These are phyloP conservation scores for Tachystola acroxantha DNA, from an alignment of 2,888 invertebrate genomes.

Conservation along the genomic window DNA sequence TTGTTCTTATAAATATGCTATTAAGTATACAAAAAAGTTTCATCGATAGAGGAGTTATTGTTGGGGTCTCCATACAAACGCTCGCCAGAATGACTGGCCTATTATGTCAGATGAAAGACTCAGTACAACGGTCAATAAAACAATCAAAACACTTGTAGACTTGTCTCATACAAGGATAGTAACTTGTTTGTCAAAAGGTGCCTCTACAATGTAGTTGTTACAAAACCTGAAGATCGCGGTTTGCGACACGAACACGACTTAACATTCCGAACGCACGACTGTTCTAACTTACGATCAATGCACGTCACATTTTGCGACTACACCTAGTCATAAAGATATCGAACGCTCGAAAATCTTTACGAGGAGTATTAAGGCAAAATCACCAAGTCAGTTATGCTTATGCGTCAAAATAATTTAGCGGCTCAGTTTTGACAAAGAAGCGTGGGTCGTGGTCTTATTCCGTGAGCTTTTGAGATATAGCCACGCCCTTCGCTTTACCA, in stretches of 20 bases:
- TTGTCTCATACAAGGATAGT: not conserved
- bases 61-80: too few species aligned
- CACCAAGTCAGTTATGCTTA: conserved; percentile 36
- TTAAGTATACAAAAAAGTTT: too few species aligned
- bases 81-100: too few species aligned
- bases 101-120: not conserved
- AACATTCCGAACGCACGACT: conserved; percentile 16
- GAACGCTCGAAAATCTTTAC: conserved; percentile 1
- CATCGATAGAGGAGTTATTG: too few species aligned
- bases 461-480: conserved; percentile 29
- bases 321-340: not conserved
- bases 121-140: not conserved
- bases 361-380: conserved; percentile 28
- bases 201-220: conserved; percentile 9
- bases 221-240: conserved; percentile 2
- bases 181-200: conserved; percentile 14
- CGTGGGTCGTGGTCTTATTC: conserved; percentile 54
- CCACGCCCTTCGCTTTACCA: conserved; percentile 48
- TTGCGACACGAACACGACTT: conserved; percentile 6
- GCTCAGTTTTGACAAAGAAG: conserved; percentile 40
- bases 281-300: conserved; percentile 22
- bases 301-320: conserved; percentile 16
- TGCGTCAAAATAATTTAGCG: conserved; percentile 55
- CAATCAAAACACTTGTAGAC: conserved; percentile 5
- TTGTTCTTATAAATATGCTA: too few species aligned